Evolutionary conservation across 37 sponge, comb jelly and placozoan species (phyloP).

Genomic region (Oopsacas minuta): DNA sequence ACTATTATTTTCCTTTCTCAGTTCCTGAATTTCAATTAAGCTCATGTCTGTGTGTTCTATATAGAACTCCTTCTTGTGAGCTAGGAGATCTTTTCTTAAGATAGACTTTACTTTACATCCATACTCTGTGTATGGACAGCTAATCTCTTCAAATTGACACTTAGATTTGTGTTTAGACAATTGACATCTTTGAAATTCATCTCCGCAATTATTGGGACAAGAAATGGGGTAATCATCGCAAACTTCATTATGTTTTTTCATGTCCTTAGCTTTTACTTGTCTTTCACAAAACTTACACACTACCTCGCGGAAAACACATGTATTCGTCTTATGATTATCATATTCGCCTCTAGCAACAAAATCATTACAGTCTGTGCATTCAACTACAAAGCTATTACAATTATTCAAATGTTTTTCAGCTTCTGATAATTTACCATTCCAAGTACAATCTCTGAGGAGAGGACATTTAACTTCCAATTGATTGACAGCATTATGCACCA

Average conservation of each 20-base stretch:
- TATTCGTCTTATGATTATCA: background rate
- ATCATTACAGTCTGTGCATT: background rate
- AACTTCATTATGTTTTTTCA: background rate
- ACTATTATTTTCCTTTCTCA: background rate
- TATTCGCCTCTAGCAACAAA: background rate
- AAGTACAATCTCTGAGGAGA: slow-evolving; percentile 3
- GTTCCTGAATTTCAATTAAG: background rate
- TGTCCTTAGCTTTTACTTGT: background rate
- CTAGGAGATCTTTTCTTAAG: background rate
- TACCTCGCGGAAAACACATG: background rate
- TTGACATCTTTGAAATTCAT: background rate
- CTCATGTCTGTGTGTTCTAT: background rate
- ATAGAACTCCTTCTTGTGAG: background rate
- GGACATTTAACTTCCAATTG: background rate
- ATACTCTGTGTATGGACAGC: background rate
- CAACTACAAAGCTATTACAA: background rate
- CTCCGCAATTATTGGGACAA: background rate
- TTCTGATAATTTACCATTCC: background rate
- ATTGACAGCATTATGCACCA: background rate
- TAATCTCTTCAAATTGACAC: background rate
- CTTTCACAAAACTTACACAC: background rate
- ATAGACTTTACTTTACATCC: background rate
- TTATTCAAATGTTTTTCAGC: background rate
- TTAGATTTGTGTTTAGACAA: background rate
- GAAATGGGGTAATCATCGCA: background rate